Base-by-base conservation (phyloP, 1,140 invertebrate species). In the Camponotus pennsylvanicus region DNA sequence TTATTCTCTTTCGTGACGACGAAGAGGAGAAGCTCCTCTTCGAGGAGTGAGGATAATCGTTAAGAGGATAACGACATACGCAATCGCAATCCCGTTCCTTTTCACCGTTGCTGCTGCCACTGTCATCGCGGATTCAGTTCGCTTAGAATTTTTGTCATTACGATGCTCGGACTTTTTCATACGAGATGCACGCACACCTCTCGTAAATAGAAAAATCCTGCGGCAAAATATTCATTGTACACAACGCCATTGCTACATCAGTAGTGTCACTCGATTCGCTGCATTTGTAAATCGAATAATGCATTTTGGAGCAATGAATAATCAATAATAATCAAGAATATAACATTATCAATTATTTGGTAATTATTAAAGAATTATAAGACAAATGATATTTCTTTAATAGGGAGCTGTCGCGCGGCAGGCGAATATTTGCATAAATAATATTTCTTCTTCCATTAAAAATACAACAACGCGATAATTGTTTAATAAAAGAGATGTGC, bases 31-130 rank as follows among this genome's bases (percentile, higher is more conserved):
- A 73, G 13, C 9, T 27, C 0, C 40, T 67, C 52, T n/a, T 78
- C 27, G 15, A 64, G n/a, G 5, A 75, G 6, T n/a, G 27, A 61
- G 69, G 40, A 88, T 88, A 88, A 88, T 88, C 85, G 85, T 88
- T 88, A 87, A 75, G 32, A 9, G 21, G 21, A 13, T 80, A 71
- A 79, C 73, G 45, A 45, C 34, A 7, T 18, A 32, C 21, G 15
- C 40, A 21, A 73, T 69, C 75, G 11, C 69, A 61, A 67, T 84
- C 27, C 21, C 11, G 9, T 52, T 86, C 49, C 21, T 79, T 80
- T 42, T 21, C 18, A 34, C 21, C 66, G 55, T 37, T 8, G 42
- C 8, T 42, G 42, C 42, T 52, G 21, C 27, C 18, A 21, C 15
- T 32, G 52, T 13, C 8, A 27, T 57, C n/a, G 32, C 52, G 7